Evolutionary conservation across 2,113 vertebrate genomes (phyloP).

Genomic region (Spilogale gracilis): DNA sequence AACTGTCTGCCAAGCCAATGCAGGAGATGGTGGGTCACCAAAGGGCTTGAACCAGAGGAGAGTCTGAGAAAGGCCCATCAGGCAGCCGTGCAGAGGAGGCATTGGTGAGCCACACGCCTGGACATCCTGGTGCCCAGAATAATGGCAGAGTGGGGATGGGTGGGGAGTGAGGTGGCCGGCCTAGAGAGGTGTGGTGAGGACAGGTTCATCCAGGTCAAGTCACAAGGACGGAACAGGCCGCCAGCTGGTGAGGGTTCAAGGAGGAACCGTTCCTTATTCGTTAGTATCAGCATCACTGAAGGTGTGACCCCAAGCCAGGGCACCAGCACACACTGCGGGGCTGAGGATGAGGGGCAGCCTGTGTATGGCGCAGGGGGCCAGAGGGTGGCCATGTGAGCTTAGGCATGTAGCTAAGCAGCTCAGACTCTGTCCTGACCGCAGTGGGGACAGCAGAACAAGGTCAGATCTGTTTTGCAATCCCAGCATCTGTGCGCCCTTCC

Average conservation of each 20-base stretch:
- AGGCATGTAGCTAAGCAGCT: not conserved
- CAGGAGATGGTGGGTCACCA: not conserved
- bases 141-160: not conserved
- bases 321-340: not conserved
- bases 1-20: not conserved
- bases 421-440: not conserved
- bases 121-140: not conserved
- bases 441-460: no score
- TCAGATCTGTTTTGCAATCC: not conserved
- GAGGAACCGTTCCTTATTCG: not conserved
- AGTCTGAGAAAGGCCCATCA: not conserved
- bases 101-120: not conserved
- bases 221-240: not conserved
- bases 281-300: not conserved
- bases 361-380: rapidly evolving
- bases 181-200: not conserved
- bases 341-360: not conserved
- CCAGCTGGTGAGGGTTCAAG: not conserved
- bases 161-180: no score
- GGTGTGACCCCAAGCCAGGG: not conserved
- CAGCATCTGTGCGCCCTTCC: not conserved
- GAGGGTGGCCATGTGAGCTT: not conserved
- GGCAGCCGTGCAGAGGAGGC: not conserved
- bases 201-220: no score
- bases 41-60: not conserved